Base-by-base conservation (phyloP, 2,888 invertebrate species). In the Steinernema scapterisci region DNA sequence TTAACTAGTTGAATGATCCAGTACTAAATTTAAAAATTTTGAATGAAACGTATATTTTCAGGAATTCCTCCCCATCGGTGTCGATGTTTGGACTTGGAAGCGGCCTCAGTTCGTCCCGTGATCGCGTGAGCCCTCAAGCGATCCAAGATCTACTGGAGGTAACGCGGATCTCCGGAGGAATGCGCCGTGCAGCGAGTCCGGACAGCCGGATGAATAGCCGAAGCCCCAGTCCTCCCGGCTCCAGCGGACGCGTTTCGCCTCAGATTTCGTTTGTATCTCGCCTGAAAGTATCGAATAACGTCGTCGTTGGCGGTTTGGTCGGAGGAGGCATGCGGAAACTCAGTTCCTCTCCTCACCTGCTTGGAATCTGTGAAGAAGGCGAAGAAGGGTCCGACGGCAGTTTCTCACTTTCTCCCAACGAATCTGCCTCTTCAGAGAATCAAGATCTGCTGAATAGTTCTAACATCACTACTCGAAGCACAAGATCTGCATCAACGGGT, bases 21-120 rank as follows among this genome's bases (percentile, higher is more conserved):
- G n/a, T n/a, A n/a, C n/a, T n/a, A n/a, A n/a, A n/a, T n/a, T n/a
- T n/a, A n/a, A n/a, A n/a, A 38, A 38, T 38, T 9, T 38, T 9
- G 3, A 38, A 38, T 38, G 38, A 9, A 38, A 38, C 38, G 38
- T 38, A 38, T 46, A 43, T 70, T 81, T 86, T 73, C 78, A 86
- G 86, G 76, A 86, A 86, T 73, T 86, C 86, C 0, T 86, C 86
- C 7, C 86, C 86, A 2, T 86, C 86, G 1, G 84, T 86, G 11
- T 84, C 86, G 52, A 86, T 87, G 85, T 86, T 86, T 73, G 79
- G 80, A 70, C 78, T 77, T 19, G 75, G 46, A 19, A 45, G 63
- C 21, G 73, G 81, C 5, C 54, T 81, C 21, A 63, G 70, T 19
- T 75, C 83, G 5, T 81, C 83, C 7, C 70, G 82, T 21, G 86